phyloP scores from a whole-genome alignment of 2,797 vertebrate species.

The Merluccius polli region DNA sequence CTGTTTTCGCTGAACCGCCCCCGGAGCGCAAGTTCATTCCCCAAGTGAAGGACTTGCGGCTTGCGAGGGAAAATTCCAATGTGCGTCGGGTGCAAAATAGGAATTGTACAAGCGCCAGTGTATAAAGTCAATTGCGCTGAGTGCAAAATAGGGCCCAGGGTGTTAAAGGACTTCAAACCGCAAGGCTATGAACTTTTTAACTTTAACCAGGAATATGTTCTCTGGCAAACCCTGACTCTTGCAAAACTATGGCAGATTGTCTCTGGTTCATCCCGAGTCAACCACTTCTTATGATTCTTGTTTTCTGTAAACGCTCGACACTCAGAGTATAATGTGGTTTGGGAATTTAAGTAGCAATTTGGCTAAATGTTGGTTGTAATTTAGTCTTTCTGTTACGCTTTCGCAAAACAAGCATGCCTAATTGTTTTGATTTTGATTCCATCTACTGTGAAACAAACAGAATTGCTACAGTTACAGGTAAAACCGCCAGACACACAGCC shows the following conservation, averaged over 20 bases:
- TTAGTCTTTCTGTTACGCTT: not conserved
- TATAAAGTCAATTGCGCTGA: too few relatives aligned
- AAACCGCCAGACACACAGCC: not conserved
- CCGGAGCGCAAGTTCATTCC: too few relatives aligned
- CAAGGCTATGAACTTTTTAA: not conserved
- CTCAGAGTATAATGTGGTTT: not conserved
- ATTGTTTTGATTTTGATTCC: not conserved
- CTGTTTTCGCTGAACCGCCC: too few relatives aligned
- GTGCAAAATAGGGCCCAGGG: too few relatives aligned
- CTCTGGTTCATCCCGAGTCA: constrained; percentile 3
- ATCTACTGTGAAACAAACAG: not conserved
- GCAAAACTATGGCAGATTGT: not conserved
- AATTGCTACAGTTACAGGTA: not conserved
- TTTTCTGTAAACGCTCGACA: constrained; percentile 7
- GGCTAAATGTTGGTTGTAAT: not conserved
- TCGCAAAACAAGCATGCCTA: not conserved
- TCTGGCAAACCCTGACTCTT: not conserved
- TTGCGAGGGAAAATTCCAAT: too few relatives aligned
- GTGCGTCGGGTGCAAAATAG: too few relatives aligned
- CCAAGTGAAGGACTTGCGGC: too few relatives aligned
- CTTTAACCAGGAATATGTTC: not conserved
- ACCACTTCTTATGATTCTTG: not conserved
- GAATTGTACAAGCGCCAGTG: too few relatives aligned
- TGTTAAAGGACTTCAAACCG: not conserved
- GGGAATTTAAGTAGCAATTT: not conserved